Evolutionary conservation across 92 coral and sea anemone species (phyloP).

Genomic region (Phymanthus crucifer): DNA sequence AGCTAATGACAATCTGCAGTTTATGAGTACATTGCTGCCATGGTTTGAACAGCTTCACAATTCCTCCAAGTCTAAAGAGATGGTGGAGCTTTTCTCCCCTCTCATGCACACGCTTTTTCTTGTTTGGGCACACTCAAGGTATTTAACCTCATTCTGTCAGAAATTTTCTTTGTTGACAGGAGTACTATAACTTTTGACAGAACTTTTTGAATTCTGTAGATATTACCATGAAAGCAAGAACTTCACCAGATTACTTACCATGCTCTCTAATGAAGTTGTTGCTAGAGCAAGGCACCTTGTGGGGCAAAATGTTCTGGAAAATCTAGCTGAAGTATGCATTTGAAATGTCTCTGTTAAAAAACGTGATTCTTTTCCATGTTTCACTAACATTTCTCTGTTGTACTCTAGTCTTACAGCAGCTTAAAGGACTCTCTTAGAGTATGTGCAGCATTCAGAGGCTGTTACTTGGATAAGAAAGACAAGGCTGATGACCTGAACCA

Average conservation of each 20-base stretch:
- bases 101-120: constrained; percentile 92
- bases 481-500: constrained; percentile 91
- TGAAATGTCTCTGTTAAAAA: background rate
- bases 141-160: background rate
- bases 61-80: constrained; percentile 74
- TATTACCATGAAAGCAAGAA: constrained; percentile 87
- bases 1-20: constrained; percentile 93
- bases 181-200: too few species aligned
- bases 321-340: constrained; percentile 73
- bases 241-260: constrained; percentile 80
- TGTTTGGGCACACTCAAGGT: constrained; percentile 98
- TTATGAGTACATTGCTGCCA: constrained; percentile 82
- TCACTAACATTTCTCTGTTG: background rate
- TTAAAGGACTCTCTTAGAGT: constrained; percentile 95
- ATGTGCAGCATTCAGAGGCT: constrained; percentile 98
- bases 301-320: constrained; percentile 82
- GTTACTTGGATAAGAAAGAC: constrained; percentile 96
- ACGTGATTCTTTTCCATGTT: background rate
- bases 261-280: constrained; percentile 97
- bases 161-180: background rate
- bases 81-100: constrained; percentile 83
- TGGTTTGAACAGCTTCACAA: constrained; percentile 97
- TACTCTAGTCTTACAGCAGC: constrained; percentile 83
- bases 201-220: too few species aligned
- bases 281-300: constrained; percentile 88